Conservation (phyloP, 2,797 vertebrate genomes). For the Chaunax sp. region DNA sequence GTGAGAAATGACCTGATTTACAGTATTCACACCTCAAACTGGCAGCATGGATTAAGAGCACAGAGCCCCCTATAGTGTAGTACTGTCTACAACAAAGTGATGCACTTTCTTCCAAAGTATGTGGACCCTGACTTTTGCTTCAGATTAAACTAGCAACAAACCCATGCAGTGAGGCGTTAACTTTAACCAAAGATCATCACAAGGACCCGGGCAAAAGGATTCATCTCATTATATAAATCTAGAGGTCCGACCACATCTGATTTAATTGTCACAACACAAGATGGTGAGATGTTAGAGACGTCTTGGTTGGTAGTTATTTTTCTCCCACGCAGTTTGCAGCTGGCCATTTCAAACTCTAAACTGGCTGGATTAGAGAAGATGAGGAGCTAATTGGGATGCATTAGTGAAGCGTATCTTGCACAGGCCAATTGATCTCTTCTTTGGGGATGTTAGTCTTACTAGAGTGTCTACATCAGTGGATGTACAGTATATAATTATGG, state of each 20-base stretch:
- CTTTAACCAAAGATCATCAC: background rate
- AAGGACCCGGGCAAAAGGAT: background rate
- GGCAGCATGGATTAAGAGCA: constrained; percentile 27
- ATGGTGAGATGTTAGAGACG: no score
- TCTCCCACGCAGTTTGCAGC: background rate
- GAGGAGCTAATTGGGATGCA: background rate
- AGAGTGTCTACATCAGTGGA: background rate
- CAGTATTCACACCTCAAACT: constrained; percentile 15
- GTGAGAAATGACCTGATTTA: constrained; percentile 43
- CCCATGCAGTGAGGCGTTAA: background rate
- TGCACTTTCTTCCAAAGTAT: background rate
- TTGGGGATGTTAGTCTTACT: background rate
- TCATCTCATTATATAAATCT: background rate
- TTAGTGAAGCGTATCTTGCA: background rate
- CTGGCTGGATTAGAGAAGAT: background rate
- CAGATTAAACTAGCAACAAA: background rate
- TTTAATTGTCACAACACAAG: background rate
- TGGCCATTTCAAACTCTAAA: background rate
- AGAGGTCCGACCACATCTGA: background rate
- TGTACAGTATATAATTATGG: background rate
- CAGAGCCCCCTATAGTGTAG: background rate
- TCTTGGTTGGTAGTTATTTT: no score
- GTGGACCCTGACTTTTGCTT: background rate
- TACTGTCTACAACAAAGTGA: no score
- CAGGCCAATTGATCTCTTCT: constrained; percentile 1